Evolutionary conservation across 2,113 vertebrate genomes (phyloP).

Genomic region (Junco hyemalis): DNA sequence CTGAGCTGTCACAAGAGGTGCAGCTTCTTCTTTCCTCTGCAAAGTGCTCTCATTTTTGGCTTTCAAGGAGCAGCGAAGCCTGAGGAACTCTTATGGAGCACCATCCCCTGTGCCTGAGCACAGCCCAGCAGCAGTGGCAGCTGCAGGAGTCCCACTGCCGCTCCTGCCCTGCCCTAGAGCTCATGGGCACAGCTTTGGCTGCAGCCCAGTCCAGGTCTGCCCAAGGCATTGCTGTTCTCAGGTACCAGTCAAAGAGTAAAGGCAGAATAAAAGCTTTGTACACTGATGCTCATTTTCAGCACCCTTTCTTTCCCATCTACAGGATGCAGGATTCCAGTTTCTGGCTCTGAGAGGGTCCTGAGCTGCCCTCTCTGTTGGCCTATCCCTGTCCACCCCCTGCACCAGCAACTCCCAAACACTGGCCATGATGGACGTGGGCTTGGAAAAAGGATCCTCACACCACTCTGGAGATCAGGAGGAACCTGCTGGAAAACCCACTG

Average conservation of each 20-base stretch:
- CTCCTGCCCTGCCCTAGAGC: not conserved
- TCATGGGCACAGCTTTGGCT: not conserved
- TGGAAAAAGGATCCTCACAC: not conserved
- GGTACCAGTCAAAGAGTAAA: not conserved
- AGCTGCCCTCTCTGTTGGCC: not conserved
- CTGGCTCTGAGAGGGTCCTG: not conserved
- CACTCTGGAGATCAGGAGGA: not conserved
- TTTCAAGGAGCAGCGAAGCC: not conserved
- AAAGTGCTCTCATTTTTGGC: not conserved
- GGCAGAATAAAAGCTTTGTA: not conserved
- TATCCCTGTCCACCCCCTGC: not conserved
- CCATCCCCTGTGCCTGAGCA: not conserved
- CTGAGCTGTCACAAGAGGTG: not conserved
- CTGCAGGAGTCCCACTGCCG: not conserved
- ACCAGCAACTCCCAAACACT: fast-evolving
- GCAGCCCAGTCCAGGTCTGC: not conserved
- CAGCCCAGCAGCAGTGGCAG: fast-evolving
- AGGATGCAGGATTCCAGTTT: not conserved
- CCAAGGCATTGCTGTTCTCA: not conserved
- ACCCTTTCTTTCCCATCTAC: not conserved
- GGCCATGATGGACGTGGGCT: fast-evolving
- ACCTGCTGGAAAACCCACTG: not conserved
- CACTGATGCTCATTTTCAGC: not conserved
- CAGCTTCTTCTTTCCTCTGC: not conserved
- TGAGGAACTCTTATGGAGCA: not conserved